phyloP scores from a whole-genome alignment of 2,113 vertebrate genomes.

The Labeo rohita region DNA sequence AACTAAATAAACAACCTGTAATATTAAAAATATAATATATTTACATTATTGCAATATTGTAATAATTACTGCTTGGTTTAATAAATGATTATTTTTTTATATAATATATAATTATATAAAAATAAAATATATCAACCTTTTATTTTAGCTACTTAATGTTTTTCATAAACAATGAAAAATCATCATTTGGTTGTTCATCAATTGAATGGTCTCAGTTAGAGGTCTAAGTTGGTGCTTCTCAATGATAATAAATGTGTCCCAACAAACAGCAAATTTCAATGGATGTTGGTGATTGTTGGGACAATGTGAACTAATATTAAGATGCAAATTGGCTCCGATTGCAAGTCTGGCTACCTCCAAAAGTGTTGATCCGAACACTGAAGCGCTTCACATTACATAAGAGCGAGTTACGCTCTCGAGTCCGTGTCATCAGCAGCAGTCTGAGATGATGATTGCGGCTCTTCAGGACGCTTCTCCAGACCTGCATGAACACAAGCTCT shows the following conservation, averaged over 20 bases:
- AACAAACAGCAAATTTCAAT: not conserved
- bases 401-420: not conserved
- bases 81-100: no score
- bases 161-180: no score
- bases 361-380: not conserved
- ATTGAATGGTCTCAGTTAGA: no score
- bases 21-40: no score
- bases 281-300: not conserved
- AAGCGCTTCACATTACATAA: not conserved
- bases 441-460: conserved; percentile 23
- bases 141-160: no score
- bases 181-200: not conserved
- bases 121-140: no score
- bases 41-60: no score
- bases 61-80: no score
- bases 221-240: not conserved
- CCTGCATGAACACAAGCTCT: conserved; percentile 11
- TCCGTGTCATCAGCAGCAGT: not conserved
- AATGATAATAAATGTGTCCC: not conserved
- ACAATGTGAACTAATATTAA: not conserved
- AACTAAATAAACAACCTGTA: no score
- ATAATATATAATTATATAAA: no score
- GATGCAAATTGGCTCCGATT: not conserved
- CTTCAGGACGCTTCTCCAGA: conserved; percentile 14
- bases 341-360: not conserved